These are phyloP conservation scores for Cyanocitta stelleri DNA, from an alignment of 2,113 vertebrate species.

Conservation along the genomic window DNA sequence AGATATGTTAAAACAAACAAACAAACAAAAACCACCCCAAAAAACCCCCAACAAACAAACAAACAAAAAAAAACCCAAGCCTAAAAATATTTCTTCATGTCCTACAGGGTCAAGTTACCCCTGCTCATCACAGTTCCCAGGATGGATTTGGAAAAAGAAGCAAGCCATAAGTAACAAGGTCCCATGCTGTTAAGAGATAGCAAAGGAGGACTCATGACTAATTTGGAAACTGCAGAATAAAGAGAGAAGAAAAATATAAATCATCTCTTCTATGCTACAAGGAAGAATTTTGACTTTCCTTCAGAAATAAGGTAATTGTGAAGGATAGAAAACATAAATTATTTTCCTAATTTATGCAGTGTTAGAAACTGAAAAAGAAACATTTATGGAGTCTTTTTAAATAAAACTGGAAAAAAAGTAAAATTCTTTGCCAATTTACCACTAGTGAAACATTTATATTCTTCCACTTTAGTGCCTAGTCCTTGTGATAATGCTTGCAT, in stretches of 20 bases:
- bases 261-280: background rate
- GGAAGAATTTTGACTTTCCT: background rate
- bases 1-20: background rate
- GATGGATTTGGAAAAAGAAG: background rate
- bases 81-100: background rate
- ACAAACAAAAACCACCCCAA: accelerated
- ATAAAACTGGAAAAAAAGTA: background rate
- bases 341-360: background rate
- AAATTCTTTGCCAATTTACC: background rate
- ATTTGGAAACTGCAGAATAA: background rate
- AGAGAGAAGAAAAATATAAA: background rate
- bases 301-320: background rate
- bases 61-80: background rate
- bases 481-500: background rate
- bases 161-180: background rate
- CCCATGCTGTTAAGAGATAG: background rate
- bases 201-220: background rate
- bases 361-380: background rate
- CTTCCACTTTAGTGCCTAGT: background rate
- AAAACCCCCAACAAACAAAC: background rate
- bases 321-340: background rate
- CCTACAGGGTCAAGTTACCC: background rate
- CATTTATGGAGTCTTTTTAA: background rate
- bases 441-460: background rate
- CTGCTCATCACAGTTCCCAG: background rate